Conservation (phyloP, 1,140 invertebrate genomes). For the Scaptodrosophila lebanonensis region DNA sequence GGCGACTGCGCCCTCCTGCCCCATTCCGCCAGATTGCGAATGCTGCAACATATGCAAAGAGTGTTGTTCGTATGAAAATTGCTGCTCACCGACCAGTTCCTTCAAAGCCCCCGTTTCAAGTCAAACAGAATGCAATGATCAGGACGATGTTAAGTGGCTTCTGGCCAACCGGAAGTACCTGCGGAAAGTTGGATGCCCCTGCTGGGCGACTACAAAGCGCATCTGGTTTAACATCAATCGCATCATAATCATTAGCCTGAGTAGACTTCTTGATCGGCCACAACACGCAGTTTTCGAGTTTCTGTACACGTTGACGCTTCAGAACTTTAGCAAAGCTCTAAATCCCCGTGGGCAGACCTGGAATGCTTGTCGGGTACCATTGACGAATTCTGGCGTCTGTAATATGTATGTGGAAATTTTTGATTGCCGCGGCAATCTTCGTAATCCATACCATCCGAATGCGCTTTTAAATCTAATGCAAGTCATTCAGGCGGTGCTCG, state of each 20-base stretch:
- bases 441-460: constrained; percentile 11
- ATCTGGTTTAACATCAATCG: constrained; percentile 21
- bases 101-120: too few species aligned
- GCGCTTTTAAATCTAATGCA: not conserved
- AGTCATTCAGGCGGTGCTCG: not conserved
- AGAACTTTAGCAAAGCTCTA: constrained; percentile 34
- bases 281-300: constrained; percentile 18
- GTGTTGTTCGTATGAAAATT: too few species aligned
- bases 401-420: constrained; percentile 25
- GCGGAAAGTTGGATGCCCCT: too few species aligned
- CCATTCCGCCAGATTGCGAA: too few species aligned
- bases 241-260: constrained; percentile 7
- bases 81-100: too few species aligned
- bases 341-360: not conserved
- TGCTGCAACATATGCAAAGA: too few species aligned
- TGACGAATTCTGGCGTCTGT: constrained; percentile 2
- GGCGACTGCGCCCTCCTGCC: too few species aligned
- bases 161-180: too few species aligned
- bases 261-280: not conserved
- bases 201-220: too few species aligned
- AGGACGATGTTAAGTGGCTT: too few species aligned
- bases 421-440: constrained; percentile 25
- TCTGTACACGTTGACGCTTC: constrained; percentile 31
- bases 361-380: constrained; percentile 10
- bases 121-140: too few species aligned